A percentile compares a stretch with the other conserved stretches of the same genome.
Conservation (phyloP, 2,797 vertebrate species). For the Stomatorhinus walkeri region DNA sequence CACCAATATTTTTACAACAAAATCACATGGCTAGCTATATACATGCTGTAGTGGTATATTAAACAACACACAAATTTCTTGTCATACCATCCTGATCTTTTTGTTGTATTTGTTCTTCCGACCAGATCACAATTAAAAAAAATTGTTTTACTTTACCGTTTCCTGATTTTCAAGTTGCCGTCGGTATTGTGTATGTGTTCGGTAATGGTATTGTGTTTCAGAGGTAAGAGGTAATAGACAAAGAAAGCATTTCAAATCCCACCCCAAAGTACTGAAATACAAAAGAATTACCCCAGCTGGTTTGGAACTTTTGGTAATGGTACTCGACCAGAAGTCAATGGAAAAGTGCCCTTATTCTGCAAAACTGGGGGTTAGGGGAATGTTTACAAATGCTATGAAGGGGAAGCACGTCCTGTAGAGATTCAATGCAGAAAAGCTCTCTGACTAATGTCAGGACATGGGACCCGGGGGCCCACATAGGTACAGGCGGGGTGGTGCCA, state of each 20-base stretch:
- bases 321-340: neutral
- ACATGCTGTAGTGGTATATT: no score
- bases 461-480: constrained; percentile 33
- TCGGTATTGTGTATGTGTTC: neutral
- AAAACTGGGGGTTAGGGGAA: neutral
- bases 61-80: neutral
- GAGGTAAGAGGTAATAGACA: neutral
- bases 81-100: no score
- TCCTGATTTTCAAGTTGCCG: neutral
- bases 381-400: neutral
- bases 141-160: neutral
- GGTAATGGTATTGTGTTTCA: neutral
- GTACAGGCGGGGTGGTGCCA: neutral
- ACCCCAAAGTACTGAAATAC: neutral
- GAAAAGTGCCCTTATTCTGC: neutral
- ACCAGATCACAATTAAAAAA: no score
- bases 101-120: no score
- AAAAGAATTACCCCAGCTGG: neutral
- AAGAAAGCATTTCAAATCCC: neutral
- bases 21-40: no score
- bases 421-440: neutral
- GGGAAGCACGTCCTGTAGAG: neutral
- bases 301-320: neutral
- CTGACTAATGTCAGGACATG: constrained; percentile 60
- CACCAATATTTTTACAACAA: no score